phyloP scores from a whole-genome alignment of 2,888 invertebrate genomes.

The Lucinisca nassula region DNA sequence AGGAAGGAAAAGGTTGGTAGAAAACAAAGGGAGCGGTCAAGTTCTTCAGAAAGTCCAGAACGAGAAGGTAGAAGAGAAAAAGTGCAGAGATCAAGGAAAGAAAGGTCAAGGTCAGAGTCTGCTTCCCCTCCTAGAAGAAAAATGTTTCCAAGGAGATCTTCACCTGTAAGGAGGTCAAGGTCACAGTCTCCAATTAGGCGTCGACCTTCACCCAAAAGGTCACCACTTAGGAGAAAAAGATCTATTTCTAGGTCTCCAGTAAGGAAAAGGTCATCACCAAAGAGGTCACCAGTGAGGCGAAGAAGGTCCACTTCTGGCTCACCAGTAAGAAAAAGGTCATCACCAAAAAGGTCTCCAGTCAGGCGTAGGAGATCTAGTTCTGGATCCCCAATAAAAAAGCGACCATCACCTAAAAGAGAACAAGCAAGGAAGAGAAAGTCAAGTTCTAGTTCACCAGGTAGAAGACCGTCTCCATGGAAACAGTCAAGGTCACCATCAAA shows the following conservation, averaged over 20 bases:
- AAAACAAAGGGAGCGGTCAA: conserved; percentile 44
- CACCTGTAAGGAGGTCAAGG: conserved; percentile 24
- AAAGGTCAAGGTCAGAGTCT: conserved; percentile 6
- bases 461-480: conserved; percentile 25
- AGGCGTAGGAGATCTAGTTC: conserved; percentile 13
- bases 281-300: neutral
- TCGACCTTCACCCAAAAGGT: neutral
- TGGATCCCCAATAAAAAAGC: neutral
- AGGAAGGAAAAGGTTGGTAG: conserved; percentile 37
- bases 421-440: neutral
- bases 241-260: conserved; percentile 13
- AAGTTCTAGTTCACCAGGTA: conserved; percentile 20
- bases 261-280: neutral
- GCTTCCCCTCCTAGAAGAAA: neutral
- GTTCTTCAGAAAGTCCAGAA: conserved; percentile 24
- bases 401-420: neutral
- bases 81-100: conserved; percentile 18
- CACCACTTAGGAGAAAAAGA: neutral
- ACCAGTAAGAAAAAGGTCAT: conserved; percentile 14
- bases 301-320: conserved; percentile 15
- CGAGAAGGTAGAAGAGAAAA: neutral
- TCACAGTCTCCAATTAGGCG: conserved; percentile 14
- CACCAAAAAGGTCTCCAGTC: conserved; percentile 9
- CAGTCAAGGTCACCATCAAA: conserved; percentile 48
- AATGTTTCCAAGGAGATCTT: conserved; percentile 1